Conservation (phyloP, 2,888 invertebrate species). For the Chydorus sphaericus region DNA sequence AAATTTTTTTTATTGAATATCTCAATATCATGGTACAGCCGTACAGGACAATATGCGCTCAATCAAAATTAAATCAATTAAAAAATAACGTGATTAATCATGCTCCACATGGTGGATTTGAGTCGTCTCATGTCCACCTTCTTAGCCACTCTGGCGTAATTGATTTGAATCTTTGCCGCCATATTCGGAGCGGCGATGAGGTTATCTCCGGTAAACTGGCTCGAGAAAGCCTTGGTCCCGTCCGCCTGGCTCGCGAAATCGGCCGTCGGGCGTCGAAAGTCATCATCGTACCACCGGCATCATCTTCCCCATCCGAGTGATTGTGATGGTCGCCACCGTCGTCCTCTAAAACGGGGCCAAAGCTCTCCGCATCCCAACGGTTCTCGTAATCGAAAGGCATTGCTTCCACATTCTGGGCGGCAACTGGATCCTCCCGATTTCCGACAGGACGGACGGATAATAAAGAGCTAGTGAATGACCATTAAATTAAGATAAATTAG, state of each 20-base stretch:
- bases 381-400: slow-evolving; percentile 39
- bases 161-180: slow-evolving; percentile 54
- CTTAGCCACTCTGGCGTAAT: slow-evolving; percentile 68
- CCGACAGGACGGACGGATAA: background rate
- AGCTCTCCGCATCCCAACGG: slow-evolving; percentile 36
- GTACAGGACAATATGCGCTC: no score
- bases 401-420: background rate
- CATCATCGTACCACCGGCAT: slow-evolving; percentile 7
- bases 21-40: no score
- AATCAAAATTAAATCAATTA: background rate
- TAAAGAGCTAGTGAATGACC: background rate
- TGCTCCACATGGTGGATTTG: slow-evolving; percentile 53
- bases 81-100: background rate
- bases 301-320: no score
- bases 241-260: background rate
- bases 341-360: slow-evolving; percentile 31
- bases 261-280: slow-evolving; percentile 2
- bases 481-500: background rate
- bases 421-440: no score
- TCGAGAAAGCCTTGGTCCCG: slow-evolving; percentile 18
- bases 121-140: slow-evolving; percentile 72
- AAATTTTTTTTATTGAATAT: no score
- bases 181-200: slow-evolving; percentile 51
- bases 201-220: slow-evolving; percentile 35
- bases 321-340: slow-evolving; percentile 22